phyloP scores from a whole-genome alignment of 2,113 vertebrate genomes.

The Herpailurus yagouaroundi region DNA sequence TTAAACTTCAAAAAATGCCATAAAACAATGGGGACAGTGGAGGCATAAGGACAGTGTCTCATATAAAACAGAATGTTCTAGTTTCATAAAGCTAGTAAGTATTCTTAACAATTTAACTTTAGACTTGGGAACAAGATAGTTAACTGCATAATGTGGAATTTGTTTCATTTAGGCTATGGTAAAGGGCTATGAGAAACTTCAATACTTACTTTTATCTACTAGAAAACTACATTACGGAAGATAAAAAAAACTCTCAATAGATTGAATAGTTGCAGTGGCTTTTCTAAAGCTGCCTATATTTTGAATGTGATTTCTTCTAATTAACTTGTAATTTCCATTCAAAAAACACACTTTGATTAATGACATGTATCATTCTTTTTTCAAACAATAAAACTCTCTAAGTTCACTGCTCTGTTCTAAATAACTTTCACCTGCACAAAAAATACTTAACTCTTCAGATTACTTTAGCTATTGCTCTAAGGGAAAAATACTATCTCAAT shows the following conservation, averaged over 20 bases:
- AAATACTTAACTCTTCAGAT: background rate
- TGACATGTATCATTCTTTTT: conserved; percentile 17
- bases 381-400: conserved; percentile 24
- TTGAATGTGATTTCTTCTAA: conserved; percentile 41
- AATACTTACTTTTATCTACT: background rate
- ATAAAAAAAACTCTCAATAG: background rate
- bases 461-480: background rate
- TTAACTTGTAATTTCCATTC: background rate
- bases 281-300: conserved; percentile 39
- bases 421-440: background rate
- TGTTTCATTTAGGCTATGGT: background rate
- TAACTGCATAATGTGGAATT: background rate
- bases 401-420: background rate
- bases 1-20: conserved; percentile 48
- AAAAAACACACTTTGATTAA: conserved; percentile 27
- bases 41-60: background rate
- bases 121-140: conserved; percentile 1
- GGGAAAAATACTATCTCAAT: background rate
- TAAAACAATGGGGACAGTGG: background rate
- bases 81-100: background rate
- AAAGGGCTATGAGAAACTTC: background rate
- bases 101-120: conserved; percentile 29
- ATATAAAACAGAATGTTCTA: background rate
- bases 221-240: background rate
- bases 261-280: background rate